Base-by-base conservation (phyloP, 53 echinoderm and acorn worm species). In the Luidia sarsii region DNA sequence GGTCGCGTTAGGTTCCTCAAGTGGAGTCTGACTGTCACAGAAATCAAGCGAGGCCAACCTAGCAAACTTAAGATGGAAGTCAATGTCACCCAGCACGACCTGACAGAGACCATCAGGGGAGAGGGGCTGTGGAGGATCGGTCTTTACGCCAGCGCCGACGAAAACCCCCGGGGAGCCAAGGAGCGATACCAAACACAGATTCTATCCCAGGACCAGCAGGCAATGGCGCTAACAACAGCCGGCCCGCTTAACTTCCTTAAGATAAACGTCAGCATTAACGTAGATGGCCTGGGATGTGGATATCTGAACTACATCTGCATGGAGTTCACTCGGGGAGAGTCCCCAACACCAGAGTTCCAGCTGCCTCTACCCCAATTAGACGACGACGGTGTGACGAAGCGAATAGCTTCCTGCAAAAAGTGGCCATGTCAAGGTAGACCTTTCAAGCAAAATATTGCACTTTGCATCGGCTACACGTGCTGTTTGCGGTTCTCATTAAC, bases 41-140 rank as follows among this genome's bases (percentile, higher is more conserved):
- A 7, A 2, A 31, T 60, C 39, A 79, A 49, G 0, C 67, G 86
- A 13, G 60, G 57, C 0, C 33, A 50, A 21, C 61, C 80, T 1
- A 69, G 80, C 18, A 61, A 68, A 27, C 35, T 86, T 1, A 16
- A 8, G 9, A 69, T 86, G 48, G 11, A 3, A 1, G 33, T 86
- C 18, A 49, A 21, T 0, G 70, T 13, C 19, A 52, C 39, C 4
- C 20, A 70, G 9, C 25, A 60, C 16, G 22, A 52, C 23, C 8
- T 3, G 3, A 62, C 64, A 1, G 84, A 84, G 35, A 19, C 38
- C 18, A 84, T 89, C 51, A 63, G 32, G 4, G 90, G 90, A 3
- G 50, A 19, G 20, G 82, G 85, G 50, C 64, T 90, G 14, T 90
- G 90, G 90, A 33, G 79, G 7, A 81, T 90, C 2, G 80, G 85